Evolutionary conservation across 2,888 invertebrate genomes (phyloP).

Genomic region (Nycteola revayana): DNA sequence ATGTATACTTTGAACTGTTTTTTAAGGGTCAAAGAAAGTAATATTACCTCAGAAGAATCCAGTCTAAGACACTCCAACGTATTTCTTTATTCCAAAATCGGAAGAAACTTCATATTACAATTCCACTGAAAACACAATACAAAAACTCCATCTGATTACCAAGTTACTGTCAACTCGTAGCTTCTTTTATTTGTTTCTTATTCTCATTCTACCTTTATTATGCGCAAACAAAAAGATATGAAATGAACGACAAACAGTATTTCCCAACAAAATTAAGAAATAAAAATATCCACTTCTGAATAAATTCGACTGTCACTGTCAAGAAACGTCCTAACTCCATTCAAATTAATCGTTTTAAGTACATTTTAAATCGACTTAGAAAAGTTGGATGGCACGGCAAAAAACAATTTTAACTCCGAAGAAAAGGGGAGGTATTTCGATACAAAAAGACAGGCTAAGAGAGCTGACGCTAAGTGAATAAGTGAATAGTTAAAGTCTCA

Average conservation of each 20-base stretch:
- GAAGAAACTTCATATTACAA: conserved; percentile 5
- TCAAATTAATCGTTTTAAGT: conserved; percentile 57
- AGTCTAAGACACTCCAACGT: no score
- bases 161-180: conserved; percentile 23
- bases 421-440: conserved; percentile 54
- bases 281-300: conserved; percentile 33
- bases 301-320: conserved; percentile 48
- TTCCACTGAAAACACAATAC: conserved; percentile 12
- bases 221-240: conserved; percentile 31
- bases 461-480: conserved; percentile 75
- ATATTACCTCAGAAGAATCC: no score
- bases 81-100: conserved; percentile 6
- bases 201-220: conserved; percentile 30
- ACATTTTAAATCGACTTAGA: conserved; percentile 57
- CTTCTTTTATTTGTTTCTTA: conserved; percentile 21
- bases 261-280: conserved; percentile 37
- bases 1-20: no score
- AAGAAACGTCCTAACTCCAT: conserved; percentile 46
- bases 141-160: conserved; percentile 25
- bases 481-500: conserved; percentile 80
- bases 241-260: conserved; percentile 30
- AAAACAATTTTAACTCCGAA: conserved; percentile 45
- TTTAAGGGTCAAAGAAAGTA: no score
- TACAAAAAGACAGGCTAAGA: conserved; percentile 67
- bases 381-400: conserved; percentile 48